phyloP scores from a whole-genome alignment of 2,113 vertebrate species.

The Coracopsis vasa region DNA sequence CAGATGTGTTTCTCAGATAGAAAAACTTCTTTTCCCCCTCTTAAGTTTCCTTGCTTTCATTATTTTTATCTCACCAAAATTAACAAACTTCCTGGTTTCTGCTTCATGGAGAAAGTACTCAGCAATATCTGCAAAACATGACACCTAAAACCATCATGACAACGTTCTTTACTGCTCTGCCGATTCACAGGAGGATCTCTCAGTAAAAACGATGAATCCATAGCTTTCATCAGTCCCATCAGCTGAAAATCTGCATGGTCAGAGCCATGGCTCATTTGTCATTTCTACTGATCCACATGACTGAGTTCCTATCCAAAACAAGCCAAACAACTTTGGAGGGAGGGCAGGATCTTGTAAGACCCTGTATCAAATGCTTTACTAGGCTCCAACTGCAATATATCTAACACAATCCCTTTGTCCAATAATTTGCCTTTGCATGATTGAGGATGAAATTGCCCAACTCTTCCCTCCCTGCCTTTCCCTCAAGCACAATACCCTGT shows the following conservation, averaged over 20 bases:
- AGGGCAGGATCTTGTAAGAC: neutral
- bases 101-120: neutral
- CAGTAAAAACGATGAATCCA: neutral
- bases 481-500: slow-evolving; percentile 12
- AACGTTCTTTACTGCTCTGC: neutral
- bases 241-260: neutral
- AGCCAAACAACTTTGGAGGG: neutral
- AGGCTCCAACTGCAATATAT: slow-evolving; percentile 27
- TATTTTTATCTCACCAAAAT: neutral
- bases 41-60: neutral
- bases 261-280: neutral
- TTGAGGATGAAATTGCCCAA: slow-evolving; percentile 10
- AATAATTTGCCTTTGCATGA: neutral
- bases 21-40: neutral
- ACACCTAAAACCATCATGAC: neutral
- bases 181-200: neutral
- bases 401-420: slow-evolving; percentile 1
- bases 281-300: neutral
- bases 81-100: neutral
- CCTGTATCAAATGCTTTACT: neutral
- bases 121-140: neutral
- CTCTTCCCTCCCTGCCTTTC: neutral
- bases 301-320: neutral
- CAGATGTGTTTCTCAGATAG: neutral
- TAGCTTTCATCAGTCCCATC: neutral